Base-by-base conservation (phyloP, 2,797 vertebrate species). In the Enteromius unitaeniatus region DNA sequence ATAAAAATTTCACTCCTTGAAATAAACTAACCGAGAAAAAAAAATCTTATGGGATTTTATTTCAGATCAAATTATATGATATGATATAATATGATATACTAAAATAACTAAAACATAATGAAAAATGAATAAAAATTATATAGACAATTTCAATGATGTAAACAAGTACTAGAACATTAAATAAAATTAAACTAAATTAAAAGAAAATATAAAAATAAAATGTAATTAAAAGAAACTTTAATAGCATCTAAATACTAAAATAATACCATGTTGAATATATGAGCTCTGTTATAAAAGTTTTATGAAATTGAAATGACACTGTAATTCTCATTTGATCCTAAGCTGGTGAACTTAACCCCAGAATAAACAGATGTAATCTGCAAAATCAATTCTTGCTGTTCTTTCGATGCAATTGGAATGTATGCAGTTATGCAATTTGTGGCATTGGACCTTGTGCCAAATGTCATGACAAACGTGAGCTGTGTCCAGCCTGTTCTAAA, bases 291-390 rank as follows among this genome's bases (percentile, higher is more conserved):
- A 42, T 58, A 4, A 21, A 53, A 19, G 69, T 70, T 28, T 21
- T 40, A 53, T 37, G 47, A 28, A 51, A 23, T 26, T 40, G 3
- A 55, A 42, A 69, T 28, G n/a, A 45, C 34, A 28, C 51, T 17
- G 21, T 14, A 4, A 53, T 23, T 60, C 51, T 81, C 13, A 1
- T 73, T 34, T 45, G 55, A 82, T 51, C 1, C 3, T 67, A 31
- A 42, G 2, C 3, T 40, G 31, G 15, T 67, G 64, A 83, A 83
- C 40, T 70, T 10, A 1, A 9, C 14, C 51, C 21, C 26, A 60
- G 62, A 76, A 76, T 67, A 82, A 82, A 76, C 62, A 67, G n/a
- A 68, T 28, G 19, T 37, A 65, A 82, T 65, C 70, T 40, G 80
- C 65, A 5, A 82, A 75, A 83, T 77, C 73, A 55, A 77, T 77